Conservation (phyloP, 2,888 invertebrate species). For the Neoaliturus tenellus region DNA sequence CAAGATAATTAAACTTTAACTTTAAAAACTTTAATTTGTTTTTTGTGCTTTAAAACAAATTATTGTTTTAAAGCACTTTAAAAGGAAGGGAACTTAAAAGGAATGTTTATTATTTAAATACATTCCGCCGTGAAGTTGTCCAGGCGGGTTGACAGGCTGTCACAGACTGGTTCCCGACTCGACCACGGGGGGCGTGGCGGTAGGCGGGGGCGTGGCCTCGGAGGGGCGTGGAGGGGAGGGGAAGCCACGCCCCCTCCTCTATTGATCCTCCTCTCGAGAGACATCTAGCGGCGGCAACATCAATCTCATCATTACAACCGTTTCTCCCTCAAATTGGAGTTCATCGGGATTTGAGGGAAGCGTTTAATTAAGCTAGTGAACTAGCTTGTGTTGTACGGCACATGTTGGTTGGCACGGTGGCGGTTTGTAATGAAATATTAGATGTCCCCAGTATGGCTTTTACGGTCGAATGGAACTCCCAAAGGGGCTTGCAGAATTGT, state of each 20-base stretch:
- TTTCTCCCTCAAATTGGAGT: conserved; percentile 42
- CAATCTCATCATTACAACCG: conserved; percentile 23
- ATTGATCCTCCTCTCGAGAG: conserved; percentile 40
- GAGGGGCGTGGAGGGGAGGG: conserved; percentile 20
- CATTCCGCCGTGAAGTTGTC: neutral
- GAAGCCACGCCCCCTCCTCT: neutral
- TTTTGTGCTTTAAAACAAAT: no score
- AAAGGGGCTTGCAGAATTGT: neutral
- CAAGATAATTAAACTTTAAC: no score
- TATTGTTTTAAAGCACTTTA: neutral
- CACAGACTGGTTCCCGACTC: neutral
- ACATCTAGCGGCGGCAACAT: conserved; percentile 28
- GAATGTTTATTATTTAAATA: neutral
- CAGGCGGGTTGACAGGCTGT: neutral
- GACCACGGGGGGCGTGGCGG: neutral
- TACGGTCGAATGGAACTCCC: neutral
- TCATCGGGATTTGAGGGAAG: conserved; percentile 31
- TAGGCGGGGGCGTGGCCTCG: neutral
- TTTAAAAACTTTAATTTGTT: no score
- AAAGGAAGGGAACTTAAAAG: neutral
- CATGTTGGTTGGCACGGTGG: neutral
- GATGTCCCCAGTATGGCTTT: neutral
- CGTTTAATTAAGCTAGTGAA: conserved; percentile 17
- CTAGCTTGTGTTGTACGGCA: neutral
- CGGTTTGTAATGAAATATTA: neutral